phyloP scores from a whole-genome alignment of 2,797 vertebrate genomes.

The Enteromius unitaeniatus region DNA sequence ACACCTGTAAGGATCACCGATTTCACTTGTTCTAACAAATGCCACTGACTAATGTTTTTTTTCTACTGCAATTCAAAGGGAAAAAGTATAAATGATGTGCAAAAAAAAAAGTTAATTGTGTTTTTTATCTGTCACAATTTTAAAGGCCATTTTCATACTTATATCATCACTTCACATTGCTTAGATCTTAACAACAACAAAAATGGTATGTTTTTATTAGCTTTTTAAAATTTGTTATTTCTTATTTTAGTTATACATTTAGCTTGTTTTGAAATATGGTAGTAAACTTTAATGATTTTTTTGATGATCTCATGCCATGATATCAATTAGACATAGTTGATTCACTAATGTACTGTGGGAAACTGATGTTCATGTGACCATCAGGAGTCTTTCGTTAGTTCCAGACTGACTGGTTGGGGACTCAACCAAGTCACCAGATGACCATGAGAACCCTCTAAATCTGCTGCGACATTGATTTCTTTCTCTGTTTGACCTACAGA shows the following conservation, averaged over 20 bases:
- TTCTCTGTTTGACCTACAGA: conserved; percentile 60
- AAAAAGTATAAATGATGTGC: too few relatives aligned
- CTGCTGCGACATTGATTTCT: conserved; percentile 2
- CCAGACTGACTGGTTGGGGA: conserved; percentile 55
- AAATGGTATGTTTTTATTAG: too few relatives aligned
- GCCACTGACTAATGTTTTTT: too few relatives aligned
- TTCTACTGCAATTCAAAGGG: too few relatives aligned
- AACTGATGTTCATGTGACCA: conserved; percentile 66
- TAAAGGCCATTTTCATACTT: too few relatives aligned
- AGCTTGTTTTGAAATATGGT: not conserved
- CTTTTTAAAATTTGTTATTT: too few relatives aligned
- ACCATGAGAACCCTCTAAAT: conserved; percentile 43
- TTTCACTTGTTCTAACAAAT: too few relatives aligned
- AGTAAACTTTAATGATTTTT: not conserved
- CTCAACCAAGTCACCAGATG: conserved; percentile 13
- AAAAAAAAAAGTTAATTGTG: too few relatives aligned
- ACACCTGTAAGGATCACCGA: too few relatives aligned
- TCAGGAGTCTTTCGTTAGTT: conserved; percentile 78
- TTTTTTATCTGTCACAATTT: too few relatives aligned
- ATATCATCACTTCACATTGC: too few relatives aligned
- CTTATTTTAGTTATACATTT: not conserved
- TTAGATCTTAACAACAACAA: too few relatives aligned
- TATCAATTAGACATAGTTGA: conserved; percentile 60
- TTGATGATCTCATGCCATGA: conserved; percentile 13
- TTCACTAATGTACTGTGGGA: not conserved